phyloP scores from a whole-genome alignment of 2,888 invertebrate genomes.

The Dicycla oo region DNA sequence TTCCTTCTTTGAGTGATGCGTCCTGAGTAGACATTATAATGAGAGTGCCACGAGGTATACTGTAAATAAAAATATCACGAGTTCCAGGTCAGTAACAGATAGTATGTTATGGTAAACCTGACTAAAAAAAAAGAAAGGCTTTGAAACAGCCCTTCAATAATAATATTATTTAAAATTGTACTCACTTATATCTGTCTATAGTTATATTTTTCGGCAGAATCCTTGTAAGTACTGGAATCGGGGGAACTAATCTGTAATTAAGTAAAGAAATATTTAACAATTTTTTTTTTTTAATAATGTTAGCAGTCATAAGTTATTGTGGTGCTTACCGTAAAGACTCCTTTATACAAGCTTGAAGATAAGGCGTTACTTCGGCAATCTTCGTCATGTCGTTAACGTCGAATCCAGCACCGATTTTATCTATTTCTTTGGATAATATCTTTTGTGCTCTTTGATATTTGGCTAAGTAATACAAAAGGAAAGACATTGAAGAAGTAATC shows the following conservation, averaged over 20 bases:
- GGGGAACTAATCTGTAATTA: slow-evolving; percentile 90
- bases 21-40: slow-evolving; percentile 92
- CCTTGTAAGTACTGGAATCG: slow-evolving; percentile 92
- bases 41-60: slow-evolving; percentile 90
- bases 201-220: slow-evolving; percentile 90
- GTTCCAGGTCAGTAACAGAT: slow-evolving; percentile 1
- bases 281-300: too few species aligned
- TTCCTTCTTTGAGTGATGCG: slow-evolving; percentile 91
- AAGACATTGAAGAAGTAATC: slow-evolving; percentile 91
- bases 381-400: slow-evolving; percentile 70
- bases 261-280: slow-evolving; percentile 13
- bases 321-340: slow-evolving; percentile 90
- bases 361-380: slow-evolving; percentile 83
- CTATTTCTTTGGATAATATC: slow-evolving; percentile 91
- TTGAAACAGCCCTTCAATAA: neutral
- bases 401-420: slow-evolving; percentile 68
- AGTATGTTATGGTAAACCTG: slow-evolving; percentile 3
- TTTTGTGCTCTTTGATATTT: slow-evolving; percentile 92
- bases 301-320: neutral
- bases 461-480: slow-evolving; percentile 92
- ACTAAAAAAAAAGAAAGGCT: neutral
- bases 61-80: slow-evolving; percentile 58
- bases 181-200: slow-evolving; percentile 91
- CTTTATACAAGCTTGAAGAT: slow-evolving; percentile 92
- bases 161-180: slow-evolving; percentile 26